These are phyloP conservation scores for Darevskia mixta DNA, from an alignment of 2,797 vertebrate genomes.

Conservation along the genomic window DNA sequence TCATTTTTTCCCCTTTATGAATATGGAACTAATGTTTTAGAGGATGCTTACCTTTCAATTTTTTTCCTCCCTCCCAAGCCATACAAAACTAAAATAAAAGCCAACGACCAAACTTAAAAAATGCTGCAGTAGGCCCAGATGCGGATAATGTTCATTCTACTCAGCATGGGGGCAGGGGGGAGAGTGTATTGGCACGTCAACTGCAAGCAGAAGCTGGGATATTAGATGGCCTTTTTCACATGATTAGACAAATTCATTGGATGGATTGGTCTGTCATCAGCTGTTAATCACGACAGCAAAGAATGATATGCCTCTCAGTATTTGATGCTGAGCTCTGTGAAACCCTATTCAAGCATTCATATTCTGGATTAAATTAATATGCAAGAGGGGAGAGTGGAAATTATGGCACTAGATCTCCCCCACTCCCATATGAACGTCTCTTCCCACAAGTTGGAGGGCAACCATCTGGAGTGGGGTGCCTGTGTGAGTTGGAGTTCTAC, in stretches of 20 bases:
- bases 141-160: conserved; percentile 8
- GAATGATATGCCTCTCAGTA: neutral
- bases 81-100: conserved; percentile 1
- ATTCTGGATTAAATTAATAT: no score
- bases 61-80: neutral
- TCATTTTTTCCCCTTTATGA: neutral
- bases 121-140: neutral
- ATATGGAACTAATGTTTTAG: neutral
- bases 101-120: neutral
- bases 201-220: neutral
- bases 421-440: no score
- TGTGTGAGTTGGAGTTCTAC: no score
- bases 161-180: rapidly evolving
- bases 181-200: neutral
- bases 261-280: neutral
- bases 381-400: no score
- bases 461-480: no score
- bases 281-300: neutral
- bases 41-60: neutral
- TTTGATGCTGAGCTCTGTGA: neutral
- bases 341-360: neutral
- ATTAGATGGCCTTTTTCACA: neutral
- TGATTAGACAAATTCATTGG: neutral
- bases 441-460: no score
- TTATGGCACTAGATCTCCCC: no score